These are phyloP conservation scores for Porites lobata DNA, from an alignment of 92 coral and sea anemone species.

Conservation along the genomic window DNA sequence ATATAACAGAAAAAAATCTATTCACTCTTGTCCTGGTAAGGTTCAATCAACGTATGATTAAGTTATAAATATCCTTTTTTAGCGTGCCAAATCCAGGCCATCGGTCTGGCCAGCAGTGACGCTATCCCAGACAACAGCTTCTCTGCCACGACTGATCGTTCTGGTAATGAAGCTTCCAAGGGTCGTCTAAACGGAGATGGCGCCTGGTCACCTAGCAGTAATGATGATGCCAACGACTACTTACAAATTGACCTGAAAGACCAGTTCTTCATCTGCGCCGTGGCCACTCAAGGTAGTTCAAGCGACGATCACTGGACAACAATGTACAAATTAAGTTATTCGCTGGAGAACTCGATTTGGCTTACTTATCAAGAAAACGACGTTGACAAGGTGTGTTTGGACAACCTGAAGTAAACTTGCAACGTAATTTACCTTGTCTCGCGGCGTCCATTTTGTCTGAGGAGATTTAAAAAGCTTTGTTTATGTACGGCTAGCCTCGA, in stretches of 20 bases:
- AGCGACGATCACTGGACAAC: background rate
- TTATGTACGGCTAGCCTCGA: no score
- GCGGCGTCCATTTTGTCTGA: no score
- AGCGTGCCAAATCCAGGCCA: constrained; percentile 24
- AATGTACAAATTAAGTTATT: constrained; percentile 41
- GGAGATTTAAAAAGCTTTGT: no score
- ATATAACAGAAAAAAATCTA: no score
- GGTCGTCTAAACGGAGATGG: constrained; percentile 10
- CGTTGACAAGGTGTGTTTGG: constrained; percentile 30
- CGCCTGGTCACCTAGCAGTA: constrained; percentile 29
- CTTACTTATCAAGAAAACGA: constrained; percentile 48
- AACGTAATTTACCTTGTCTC: no score
- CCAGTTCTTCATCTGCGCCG: constrained; percentile 33
- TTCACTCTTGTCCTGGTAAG: no score
- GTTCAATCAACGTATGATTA: no score
- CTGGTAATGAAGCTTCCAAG: background rate
- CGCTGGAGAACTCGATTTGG: constrained; percentile 43
- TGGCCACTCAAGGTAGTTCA: constrained; percentile 37
- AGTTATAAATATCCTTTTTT: background rate
- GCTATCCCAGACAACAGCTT: background rate
- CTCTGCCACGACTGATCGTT: background rate
- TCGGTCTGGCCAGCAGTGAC: constrained; percentile 19
- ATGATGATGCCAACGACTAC: background rate
- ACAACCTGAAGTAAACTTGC: no score
- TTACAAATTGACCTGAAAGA: constrained; percentile 25